phyloP scores from a whole-genome alignment of 1,140 invertebrate species.

The Acromyrmex heyeri region DNA sequence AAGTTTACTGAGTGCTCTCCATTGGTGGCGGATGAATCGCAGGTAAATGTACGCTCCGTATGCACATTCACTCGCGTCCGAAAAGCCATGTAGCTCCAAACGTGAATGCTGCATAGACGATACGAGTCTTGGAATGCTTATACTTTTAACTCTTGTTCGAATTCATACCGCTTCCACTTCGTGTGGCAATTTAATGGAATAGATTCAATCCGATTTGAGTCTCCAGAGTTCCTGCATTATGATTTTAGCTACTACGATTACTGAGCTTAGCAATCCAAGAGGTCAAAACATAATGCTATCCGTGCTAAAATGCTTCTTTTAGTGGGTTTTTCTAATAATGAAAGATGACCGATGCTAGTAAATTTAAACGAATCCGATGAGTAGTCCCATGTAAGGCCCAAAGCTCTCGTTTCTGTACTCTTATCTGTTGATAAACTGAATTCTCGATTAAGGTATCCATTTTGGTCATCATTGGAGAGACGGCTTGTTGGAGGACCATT shows the following conservation, averaged over 20 bases:
- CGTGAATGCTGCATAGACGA: fast-evolving
- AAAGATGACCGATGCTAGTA: not conserved
- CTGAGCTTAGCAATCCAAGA: not conserved
- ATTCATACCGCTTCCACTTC: not conserved
- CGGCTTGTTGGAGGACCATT: not conserved
- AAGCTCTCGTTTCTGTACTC: too few relatives aligned
- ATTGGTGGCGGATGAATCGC: too few relatives aligned
- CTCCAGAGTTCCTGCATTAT: not conserved
- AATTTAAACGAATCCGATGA: not conserved
- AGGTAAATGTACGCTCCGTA: too few relatives aligned
- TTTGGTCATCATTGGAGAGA: not conserved
- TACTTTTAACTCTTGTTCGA: not conserved
- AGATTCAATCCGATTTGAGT: not conserved
- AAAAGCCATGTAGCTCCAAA: not conserved
- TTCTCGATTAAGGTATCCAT: not conserved
- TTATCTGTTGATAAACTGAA: not conserved
- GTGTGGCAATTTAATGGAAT: not conserved
- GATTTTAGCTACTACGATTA: not conserved
- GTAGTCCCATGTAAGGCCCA: not conserved
- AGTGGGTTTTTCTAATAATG: not conserved
- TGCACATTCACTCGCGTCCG: not conserved
- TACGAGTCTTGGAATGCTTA: not conserved
- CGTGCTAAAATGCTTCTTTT: not conserved
- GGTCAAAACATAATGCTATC: not conserved
- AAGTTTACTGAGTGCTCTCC: too few relatives aligned